Base-by-base conservation (phyloP, 2,797 vertebrate genomes). In the Enoplosus armatus region DNA sequence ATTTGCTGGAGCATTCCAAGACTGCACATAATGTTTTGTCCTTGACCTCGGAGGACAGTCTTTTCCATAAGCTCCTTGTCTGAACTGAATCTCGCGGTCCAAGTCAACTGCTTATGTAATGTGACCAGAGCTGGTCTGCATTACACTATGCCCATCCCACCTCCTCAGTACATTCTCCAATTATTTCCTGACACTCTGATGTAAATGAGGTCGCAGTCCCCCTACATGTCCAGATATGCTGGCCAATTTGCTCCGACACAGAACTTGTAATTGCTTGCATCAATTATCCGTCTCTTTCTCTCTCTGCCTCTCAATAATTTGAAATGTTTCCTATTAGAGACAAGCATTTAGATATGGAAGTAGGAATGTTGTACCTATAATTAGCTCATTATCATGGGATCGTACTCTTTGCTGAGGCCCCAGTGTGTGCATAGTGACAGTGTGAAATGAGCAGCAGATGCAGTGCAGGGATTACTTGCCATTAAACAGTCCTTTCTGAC, bases 201-300 rank as follows among this genome's bases (percentile, higher is more conserved):
- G 90, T 91, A 94, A 95, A 95, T 95, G 94, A 95, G 95, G 94
- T 95, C 91, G 80, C 90, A 85, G 91, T 93, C 90, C 85, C 89
- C 80, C 90, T 93, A 89, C 93, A 93, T 94, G 93, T 93, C 89
- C 92, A 95, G 91, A 94, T 94, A 95, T 82, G 92, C 91, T 56
- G 92, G 90, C 90, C 93, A 95, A 95, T 96, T 96, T 95, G 93
- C 93, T 93, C 85, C 69, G 72, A 96, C 93, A 94, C 92, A 92
- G 87, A 94, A 94, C 86, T 94, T 92, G 90, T 95, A 95, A 96
- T 95, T 95, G 93, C 92, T 86, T 76, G 90, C 93, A 95, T 95
- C 94, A 95, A 95, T 96, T 95, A 95, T 94, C 88, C 50, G 80
- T 92, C 87, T 88, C 86, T 87, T 87, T 93, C 89, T 91, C 88